Conservation (phyloP, 2,113 vertebrate genomes). For the Tylochromis polylepis region DNA sequence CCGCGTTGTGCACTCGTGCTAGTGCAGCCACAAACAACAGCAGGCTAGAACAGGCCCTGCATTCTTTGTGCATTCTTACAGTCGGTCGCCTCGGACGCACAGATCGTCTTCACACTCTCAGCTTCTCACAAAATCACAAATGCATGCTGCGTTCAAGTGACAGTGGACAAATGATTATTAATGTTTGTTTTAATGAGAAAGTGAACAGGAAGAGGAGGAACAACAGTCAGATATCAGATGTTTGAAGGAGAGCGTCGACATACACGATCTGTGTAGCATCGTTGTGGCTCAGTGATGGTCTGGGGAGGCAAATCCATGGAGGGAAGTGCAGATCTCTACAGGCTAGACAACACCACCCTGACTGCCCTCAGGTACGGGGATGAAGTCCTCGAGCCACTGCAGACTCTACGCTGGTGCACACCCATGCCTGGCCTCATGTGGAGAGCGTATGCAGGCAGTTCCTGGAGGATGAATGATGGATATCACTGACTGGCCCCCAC, state of each 20-base stretch:
- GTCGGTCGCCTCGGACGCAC: background rate
- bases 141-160: background rate
- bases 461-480: too few relatives aligned
- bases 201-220: background rate
- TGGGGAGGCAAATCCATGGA: background rate
- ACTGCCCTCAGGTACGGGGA: background rate
- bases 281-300: background rate
- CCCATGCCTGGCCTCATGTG: rapidly evolving
- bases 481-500: too few relatives aligned
- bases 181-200: background rate
- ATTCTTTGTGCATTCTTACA: rapidly evolving
- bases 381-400: background rate
- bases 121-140: background rate
- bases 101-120: background rate
- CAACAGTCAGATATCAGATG: background rate
- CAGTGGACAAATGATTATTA: background rate
- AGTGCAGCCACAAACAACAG: background rate
- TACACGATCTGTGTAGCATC: rapidly evolving
- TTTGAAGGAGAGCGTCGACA: background rate
- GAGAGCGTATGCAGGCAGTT: too few relatives aligned
- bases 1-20: background rate
- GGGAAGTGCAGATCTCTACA: background rate
- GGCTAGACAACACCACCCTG: background rate
- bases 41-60: background rate
- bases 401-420: background rate